Evolutionary conservation across 2,888 invertebrate species (phyloP).

Genomic region (Epirrhoe alternata): DNA sequence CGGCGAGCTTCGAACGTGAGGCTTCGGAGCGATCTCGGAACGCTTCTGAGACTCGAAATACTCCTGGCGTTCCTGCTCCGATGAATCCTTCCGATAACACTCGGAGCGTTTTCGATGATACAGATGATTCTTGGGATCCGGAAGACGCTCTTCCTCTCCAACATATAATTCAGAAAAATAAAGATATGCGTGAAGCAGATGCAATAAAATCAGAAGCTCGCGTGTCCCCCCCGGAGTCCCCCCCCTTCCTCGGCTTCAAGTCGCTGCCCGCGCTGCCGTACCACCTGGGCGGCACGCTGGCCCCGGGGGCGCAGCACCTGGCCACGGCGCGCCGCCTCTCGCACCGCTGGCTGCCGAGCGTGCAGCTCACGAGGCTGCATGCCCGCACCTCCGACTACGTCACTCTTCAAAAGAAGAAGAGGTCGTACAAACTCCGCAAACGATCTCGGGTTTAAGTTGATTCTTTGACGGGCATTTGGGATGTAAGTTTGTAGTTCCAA

Average conservation of each 20-base stretch:
- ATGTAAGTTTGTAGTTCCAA: too few species aligned
- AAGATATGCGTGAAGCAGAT: too few species aligned
- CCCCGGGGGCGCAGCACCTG: neutral
- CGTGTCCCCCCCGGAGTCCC: neutral
- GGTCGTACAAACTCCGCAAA: neutral
- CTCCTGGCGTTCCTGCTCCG: neutral
- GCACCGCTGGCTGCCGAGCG: neutral
- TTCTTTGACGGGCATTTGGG: too few species aligned
- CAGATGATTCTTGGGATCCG: too few species aligned
- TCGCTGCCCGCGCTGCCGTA: neutral
- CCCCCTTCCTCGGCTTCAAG: neutral
- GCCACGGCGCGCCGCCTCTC: neutral
- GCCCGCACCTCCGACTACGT: neutral
- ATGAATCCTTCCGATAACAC: neutral
- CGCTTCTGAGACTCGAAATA: neutral
- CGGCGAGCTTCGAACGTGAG: neutral
- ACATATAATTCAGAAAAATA: too few species aligned
- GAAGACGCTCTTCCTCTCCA: too few species aligned
- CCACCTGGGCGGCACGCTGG: neutral
- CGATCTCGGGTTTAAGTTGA: too few species aligned
- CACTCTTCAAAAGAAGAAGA: neutral
- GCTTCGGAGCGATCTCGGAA: neutral
- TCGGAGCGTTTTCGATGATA: neutral
- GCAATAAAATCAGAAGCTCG: neutral
- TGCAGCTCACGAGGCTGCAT: neutral